These are phyloP conservation scores for Pteropus alecto DNA, from an alignment of 2,113 vertebrate species.

Conservation along the genomic window DNA sequence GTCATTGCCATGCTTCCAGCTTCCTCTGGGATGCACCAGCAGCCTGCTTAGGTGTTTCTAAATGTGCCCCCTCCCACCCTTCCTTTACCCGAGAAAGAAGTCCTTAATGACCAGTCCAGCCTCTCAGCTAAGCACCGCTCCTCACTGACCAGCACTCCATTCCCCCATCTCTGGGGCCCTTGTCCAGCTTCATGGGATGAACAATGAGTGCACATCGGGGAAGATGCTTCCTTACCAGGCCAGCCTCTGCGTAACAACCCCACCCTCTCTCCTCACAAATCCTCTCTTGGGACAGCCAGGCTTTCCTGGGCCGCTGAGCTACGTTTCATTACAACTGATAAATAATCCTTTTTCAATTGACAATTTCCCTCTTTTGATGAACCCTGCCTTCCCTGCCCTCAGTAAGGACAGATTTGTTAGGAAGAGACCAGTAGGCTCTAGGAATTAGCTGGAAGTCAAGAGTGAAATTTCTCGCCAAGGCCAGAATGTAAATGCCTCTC, in stretches of 20 bases:
- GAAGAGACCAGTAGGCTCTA: not conserved
- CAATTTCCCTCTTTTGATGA: not conserved
- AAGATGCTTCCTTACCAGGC: not conserved
- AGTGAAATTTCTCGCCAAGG: not conserved
- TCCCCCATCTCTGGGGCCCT: not conserved
- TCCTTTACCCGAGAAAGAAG: not conserved
- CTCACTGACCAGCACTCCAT: not conserved
- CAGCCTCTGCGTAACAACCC: not conserved
- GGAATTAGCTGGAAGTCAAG: not conserved
- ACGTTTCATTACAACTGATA: not conserved
- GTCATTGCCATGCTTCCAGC: not conserved
- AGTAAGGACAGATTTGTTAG: not conserved
- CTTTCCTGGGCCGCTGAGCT: not conserved
- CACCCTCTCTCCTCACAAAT: not conserved
- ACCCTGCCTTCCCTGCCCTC: not conserved
- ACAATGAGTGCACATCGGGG: no score
- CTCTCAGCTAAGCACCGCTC: not conserved
- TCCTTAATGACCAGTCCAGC: not conserved
- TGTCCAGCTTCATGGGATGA: not conserved
- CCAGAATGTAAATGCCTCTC: not conserved
- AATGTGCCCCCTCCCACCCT: not conserved
- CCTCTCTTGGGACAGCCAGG: not conserved
- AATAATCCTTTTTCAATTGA: not conserved
- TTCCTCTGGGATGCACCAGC: not conserved
- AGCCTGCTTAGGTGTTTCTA: not conserved